phyloP scores from a whole-genome alignment of 2,797 vertebrate genomes.

The Bradypus variegatus region DNA sequence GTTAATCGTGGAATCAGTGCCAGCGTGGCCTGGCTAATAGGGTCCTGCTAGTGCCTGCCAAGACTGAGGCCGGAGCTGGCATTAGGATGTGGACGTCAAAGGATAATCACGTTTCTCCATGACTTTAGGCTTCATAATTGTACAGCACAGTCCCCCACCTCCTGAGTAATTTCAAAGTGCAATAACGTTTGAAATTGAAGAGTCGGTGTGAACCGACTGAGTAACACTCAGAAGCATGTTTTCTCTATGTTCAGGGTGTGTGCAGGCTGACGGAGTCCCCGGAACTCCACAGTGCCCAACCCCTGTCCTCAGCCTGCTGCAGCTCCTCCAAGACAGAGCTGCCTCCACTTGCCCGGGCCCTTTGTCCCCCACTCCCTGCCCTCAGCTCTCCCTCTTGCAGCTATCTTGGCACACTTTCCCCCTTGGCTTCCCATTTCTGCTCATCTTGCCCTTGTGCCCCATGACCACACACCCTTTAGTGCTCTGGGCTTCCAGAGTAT shows the following conservation, averaged over 20 bases:
- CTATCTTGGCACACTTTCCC: neutral
- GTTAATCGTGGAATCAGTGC: neutral
- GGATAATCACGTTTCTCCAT: neutral
- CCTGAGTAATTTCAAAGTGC: neutral
- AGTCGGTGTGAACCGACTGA: neutral
- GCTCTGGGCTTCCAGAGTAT: neutral
- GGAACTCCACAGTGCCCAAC: neutral
- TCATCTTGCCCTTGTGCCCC: neutral
- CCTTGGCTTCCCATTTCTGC: neutral
- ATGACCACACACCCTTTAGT: neutral
- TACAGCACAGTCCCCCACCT: neutral
- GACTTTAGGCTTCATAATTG: neutral
- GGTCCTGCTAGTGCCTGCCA: neutral
- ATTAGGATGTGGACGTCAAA: neutral
- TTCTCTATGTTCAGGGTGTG: neutral
- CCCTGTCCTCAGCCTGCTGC: neutral
- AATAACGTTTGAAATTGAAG: neutral
- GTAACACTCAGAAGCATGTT: rapidly evolving
- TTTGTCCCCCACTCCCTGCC: neutral
- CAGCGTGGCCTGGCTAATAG: neutral
- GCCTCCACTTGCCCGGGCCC: too few species aligned
- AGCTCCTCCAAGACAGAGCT: too few species aligned
- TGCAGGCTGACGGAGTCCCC: neutral
- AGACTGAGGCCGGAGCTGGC: neutral
- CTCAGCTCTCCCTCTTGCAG: neutral